phyloP scores from a whole-genome alignment of 2,888 invertebrate species.

The Agrotis clavis region DNA sequence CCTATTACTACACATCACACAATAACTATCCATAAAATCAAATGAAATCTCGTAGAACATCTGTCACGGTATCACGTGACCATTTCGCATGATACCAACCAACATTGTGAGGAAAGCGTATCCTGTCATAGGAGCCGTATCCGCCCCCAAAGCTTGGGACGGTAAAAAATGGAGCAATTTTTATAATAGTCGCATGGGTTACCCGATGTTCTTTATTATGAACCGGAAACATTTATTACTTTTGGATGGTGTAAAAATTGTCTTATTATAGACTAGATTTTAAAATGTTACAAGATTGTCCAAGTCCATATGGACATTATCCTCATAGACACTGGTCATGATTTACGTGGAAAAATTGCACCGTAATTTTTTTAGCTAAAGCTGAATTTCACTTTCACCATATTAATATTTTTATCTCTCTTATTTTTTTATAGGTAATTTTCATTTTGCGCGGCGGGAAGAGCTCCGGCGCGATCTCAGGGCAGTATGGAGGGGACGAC shows the following conservation, averaged over 20 bases:
- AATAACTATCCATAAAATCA: slow-evolving; percentile 51
- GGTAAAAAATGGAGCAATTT: slow-evolving; percentile 89
- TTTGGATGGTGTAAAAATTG: slow-evolving; percentile 78
- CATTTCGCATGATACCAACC: slow-evolving; percentile 87
- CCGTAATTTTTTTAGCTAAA: neutral
- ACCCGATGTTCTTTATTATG: slow-evolving; percentile 86
- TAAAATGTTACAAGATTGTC: no score
- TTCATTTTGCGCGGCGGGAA: no score
- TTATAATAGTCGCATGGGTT: slow-evolving; percentile 86
- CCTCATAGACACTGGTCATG: neutral
- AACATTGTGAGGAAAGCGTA: slow-evolving; percentile 83
- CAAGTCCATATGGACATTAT: no score
- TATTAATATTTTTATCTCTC: no score
- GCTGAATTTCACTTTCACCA: no score
- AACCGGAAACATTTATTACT: slow-evolving; percentile 89
- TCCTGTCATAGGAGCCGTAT: slow-evolving; percentile 90
- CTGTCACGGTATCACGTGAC: slow-evolving; percentile 84
- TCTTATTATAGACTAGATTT: slow-evolving; percentile 61
- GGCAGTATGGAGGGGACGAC: no score
- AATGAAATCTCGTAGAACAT: slow-evolving; percentile 73
- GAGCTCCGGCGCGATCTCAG: no score
- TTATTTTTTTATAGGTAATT: no score
- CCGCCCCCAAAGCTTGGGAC: slow-evolving; percentile 87
- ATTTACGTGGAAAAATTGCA: neutral
- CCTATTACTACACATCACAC: slow-evolving; percentile 2